phyloP scores from a whole-genome alignment of 2,113 vertebrate genomes.

The Micronycteris hirsuta region DNA sequence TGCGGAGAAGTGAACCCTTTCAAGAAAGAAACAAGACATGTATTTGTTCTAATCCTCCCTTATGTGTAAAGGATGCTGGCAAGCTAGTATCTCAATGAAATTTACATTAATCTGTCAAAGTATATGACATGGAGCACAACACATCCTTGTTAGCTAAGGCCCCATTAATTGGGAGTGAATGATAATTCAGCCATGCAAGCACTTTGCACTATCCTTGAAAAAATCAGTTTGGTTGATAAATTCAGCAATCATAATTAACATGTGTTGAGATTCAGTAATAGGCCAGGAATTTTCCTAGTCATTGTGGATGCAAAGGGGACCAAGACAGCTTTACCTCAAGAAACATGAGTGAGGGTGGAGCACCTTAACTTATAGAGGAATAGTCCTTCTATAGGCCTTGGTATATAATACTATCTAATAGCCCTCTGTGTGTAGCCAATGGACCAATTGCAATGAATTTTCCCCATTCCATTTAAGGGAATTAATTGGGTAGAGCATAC shows the following conservation, averaged over 20 bases:
- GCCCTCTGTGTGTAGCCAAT: background rate
- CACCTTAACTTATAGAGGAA: background rate
- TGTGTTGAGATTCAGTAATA: background rate
- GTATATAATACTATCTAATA: background rate
- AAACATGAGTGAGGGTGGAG: background rate
- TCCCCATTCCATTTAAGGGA: background rate
- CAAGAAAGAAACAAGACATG: background rate
- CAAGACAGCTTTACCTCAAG: background rate
- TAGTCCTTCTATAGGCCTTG: background rate
- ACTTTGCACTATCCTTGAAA: background rate
- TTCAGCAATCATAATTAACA: background rate
- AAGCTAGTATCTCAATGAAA: background rate
- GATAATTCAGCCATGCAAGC: background rate
- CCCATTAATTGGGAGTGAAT: background rate
- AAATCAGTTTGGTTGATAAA: background rate
- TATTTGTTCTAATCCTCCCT: background rate
- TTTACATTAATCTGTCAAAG: background rate
- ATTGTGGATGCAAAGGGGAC: background rate
- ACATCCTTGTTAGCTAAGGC: background rate
- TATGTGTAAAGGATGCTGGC: background rate
- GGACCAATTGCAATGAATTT: background rate
- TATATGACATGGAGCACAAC: background rate
- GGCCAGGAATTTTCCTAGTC: background rate
- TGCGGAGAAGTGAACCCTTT: background rate
- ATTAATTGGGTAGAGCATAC: background rate